These are phyloP conservation scores for Trilocha varians DNA, from an alignment of 2,888 invertebrate genomes.

Conservation along the genomic window DNA sequence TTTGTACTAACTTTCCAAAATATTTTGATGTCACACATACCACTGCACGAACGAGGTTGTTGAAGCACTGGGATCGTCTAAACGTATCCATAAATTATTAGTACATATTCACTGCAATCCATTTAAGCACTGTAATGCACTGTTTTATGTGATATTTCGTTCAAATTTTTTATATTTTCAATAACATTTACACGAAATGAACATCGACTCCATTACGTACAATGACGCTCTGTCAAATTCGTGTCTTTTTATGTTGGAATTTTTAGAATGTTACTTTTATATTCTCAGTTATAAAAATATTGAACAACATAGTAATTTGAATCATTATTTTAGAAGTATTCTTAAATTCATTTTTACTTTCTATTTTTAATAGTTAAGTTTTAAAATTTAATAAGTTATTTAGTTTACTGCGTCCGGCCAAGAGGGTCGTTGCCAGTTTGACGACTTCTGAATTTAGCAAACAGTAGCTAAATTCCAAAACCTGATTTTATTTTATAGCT, in stretches of 20 bases:
- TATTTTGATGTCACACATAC: conserved; percentile 75
- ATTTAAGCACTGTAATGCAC: conserved; percentile 34
- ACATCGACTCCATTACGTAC: conserved; percentile 78
- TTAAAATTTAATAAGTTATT: neutral
- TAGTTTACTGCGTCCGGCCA: conserved; percentile 33
- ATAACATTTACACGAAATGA: conserved; percentile 45
- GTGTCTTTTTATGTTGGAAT: conserved; percentile 45
- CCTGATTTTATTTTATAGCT: conserved; percentile 13
- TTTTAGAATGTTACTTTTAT: conserved; percentile 15
- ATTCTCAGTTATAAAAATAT: neutral
- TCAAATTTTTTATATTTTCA: conserved; percentile 38
- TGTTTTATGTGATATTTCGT: conserved; percentile 49
- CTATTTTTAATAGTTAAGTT: too few relatives aligned
- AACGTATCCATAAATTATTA: conserved; percentile 48
- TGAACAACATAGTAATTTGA: too few relatives aligned
- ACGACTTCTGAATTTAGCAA: conserved; percentile 69
- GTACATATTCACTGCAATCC: conserved; percentile 50
- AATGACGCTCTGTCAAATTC: conserved; percentile 74
- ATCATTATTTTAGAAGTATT: too few relatives aligned
- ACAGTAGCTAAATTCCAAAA: conserved; percentile 25
- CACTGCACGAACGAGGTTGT: conserved; percentile 61
- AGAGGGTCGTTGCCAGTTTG: conserved; percentile 58
- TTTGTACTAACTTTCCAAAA: conserved; percentile 69
- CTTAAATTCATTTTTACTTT: too few relatives aligned
- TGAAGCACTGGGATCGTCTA: conserved; percentile 31